Percentiles rank a stretch among this genome's conserved stretches.
Conservation (phyloP, 2,113 vertebrate species). For the Ciconia stormi region DNA sequence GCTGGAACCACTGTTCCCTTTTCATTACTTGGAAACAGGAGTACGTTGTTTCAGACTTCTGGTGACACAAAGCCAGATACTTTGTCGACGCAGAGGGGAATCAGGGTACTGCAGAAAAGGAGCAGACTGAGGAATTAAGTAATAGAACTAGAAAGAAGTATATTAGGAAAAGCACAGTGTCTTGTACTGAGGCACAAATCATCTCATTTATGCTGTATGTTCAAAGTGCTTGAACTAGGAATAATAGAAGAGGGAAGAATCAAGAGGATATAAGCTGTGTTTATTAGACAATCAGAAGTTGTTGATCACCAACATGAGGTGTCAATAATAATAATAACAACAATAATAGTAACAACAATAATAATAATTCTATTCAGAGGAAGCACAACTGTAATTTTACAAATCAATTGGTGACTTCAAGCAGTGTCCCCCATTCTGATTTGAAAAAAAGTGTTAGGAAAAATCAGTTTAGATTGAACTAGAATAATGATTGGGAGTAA, state of each 20-base stretch:
- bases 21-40: not conserved
- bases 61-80: not conserved
- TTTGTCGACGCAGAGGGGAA: not conserved
- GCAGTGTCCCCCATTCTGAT: fast-evolving
- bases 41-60: not conserved
- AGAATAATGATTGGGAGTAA: not conserved
- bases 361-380: not conserved
- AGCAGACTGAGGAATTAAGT: not conserved
- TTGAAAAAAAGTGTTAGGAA: not conserved
- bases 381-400: not conserved
- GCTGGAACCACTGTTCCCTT: not conserved
- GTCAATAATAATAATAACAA: not conserved
- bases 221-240: not conserved
- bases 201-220: not conserved
- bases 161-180: not conserved
- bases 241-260: not conserved
- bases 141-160: not conserved
- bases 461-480: not conserved
- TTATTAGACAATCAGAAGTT: not conserved
- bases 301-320: fast-evolving
- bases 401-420: not conserved
- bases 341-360: too few species aligned
- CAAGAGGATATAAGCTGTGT: fast-evolving
- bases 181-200: not conserved
- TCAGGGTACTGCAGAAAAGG: not conserved